Evolutionary conservation across 2,888 invertebrate species (phyloP), one percentile per base, ranked within the genome.

Genomic region (Tetanocera ferruginea): DNA sequence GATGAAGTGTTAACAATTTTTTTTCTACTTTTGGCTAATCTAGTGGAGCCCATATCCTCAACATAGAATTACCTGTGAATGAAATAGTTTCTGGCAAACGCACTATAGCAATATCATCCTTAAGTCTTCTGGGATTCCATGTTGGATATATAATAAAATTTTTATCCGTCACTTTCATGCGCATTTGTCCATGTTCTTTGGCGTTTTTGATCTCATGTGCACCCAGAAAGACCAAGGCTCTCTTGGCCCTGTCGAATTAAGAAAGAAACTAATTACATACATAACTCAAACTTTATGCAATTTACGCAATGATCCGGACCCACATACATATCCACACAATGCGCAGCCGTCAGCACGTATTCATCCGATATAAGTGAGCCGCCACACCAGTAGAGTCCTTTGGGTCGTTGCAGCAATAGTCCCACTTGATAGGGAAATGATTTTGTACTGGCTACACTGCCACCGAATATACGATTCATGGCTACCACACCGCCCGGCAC

Each of bases 401-500:
- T 86, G 1, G 88, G 85, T 2, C 89, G 84, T 71, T 89, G 88
- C 79, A 88, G 80, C 67, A 87, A 80, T 80, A 89, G 85, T 37
- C 88, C 89, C 28, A 87, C 89, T 80, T 89, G 89, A 78, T 89
- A 89, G 64, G 89, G 89, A 71, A 89, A 88, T 49, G 85, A 83
- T 75, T 87, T 82, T 0, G 86, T 86, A 76, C 84, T 82, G 8
- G 88, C 89, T 37, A 88, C 87, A 78, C 83, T 84, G 43, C 89
- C 89, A 49, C 89, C 89, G 74, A 89, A 83, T 77, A 89, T 89
- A 49, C 89, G 88, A 83, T 87, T 88, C 89, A 88, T 88, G 57
- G 89, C 89, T 81, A 86, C 85, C 5, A 85, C 83, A 23, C 85
- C 85, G 23, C 84, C 86, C 5, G 87, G 84, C 73, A 87, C 75